phyloP scores from a whole-genome alignment of 2,888 invertebrate genomes.

The Pyrgus malvae region DNA sequence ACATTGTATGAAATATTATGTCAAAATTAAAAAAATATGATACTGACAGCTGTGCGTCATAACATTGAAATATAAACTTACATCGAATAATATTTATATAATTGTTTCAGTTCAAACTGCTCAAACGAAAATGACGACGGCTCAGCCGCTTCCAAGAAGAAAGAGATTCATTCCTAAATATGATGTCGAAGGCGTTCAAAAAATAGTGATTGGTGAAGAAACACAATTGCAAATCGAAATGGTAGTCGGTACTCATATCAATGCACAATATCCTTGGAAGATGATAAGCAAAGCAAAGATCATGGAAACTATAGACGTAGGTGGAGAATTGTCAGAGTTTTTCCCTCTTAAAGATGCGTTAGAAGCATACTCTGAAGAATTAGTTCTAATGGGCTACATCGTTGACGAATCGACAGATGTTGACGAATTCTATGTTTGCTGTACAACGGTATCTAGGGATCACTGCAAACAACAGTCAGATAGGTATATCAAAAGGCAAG shows the following conservation, averaged over 20 bases:
- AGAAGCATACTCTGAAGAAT: constrained; percentile 60
- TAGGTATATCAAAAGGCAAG: constrained; percentile 79
- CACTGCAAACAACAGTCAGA: constrained; percentile 76
- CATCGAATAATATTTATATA: constrained; percentile 26
- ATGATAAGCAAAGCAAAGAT: constrained; percentile 82
- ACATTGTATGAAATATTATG: too few species aligned
- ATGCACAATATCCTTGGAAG: constrained; percentile 89
- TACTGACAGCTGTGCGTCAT: too few species aligned
- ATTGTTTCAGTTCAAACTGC: constrained; percentile 47
- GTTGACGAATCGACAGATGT: constrained; percentile 82
- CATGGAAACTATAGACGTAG: constrained; percentile 82
- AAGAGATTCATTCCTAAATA: constrained; percentile 74
- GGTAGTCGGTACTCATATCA: constrained; percentile 85
- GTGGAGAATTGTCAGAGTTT: constrained; percentile 76
- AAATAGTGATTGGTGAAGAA: constrained; percentile 75
- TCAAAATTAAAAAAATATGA: too few species aligned
- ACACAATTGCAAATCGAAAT: constrained; percentile 84
- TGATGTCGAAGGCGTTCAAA: constrained; percentile 80
- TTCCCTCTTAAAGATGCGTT: constrained; percentile 60
- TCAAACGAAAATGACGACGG: constrained; percentile 44
- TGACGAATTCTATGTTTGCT: constrained; percentile 87
- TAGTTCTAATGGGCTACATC: constrained; percentile 85
- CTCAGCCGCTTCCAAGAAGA: constrained; percentile 54
- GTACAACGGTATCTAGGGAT: constrained; percentile 80
- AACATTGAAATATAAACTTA: neutral